Base-by-base conservation (phyloP, 2,888 invertebrate genomes). In the Copidosoma aretas region DNA sequence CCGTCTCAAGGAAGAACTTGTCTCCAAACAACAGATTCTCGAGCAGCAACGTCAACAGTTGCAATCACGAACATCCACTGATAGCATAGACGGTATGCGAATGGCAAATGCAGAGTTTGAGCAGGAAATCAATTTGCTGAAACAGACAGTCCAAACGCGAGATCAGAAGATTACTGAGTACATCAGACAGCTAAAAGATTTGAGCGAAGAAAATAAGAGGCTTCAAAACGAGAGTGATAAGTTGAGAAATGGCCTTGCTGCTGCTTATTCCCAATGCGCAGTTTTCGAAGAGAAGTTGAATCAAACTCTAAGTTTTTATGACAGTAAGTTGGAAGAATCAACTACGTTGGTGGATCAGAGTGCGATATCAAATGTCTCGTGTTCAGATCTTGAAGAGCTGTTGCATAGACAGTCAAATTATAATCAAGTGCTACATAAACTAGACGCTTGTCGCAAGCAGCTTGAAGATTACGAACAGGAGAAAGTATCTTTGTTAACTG, bases 241-340 rank as follows among this genome's bases (percentile, higher is more conserved):
- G 49, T 67, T 83, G 32, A 81, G 78, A 46, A 76, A 67, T 19
- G 83, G 83, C 2, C 67, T 84, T 17, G 77, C 77, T 0, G 54
- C 72, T 0, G 83, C 83, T 10, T 84, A 82, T 78, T 75, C 79
- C 4, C 81, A 83, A n/a, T 83, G 83, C 56, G 77, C 82, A 0
- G 78, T 80, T 25, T 77, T 80, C 10, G 80, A 81, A 57, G 78
- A 78, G 64, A 79, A 76, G 62, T 69, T 82, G 10, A 80, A 79
- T 75, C 77, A 79, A 60, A 79, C 80, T 0, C 62, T 78, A 21
- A 73, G 67, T 1, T 71, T 76, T 21, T 75, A 64, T 2, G 79
- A 79, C 0, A 79, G 73, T 41, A 77, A 71, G 46, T 12, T 77
- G 0, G 75, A 75, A 2, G 67, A 73, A 1, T 76, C 78, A 2